phyloP scores from a whole-genome alignment of 2,888 invertebrate species.

The Caenorhabditis sinica region DNA sequence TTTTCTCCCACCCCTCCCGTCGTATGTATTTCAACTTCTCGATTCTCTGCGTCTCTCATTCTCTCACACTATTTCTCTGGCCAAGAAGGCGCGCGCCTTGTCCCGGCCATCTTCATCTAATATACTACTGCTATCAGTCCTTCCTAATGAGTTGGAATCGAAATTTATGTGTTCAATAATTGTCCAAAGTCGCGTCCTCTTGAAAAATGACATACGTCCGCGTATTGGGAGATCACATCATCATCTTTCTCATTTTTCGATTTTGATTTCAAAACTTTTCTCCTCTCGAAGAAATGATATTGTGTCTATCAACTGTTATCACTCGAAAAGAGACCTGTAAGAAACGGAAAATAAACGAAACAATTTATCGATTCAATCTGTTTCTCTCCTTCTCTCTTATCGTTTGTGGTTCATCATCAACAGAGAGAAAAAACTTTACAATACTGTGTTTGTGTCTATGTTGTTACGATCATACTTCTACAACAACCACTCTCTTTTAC shows the following conservation, averaged over 20 bases:
- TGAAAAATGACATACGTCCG: background rate
- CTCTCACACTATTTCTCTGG: constrained; percentile 14
- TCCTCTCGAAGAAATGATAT: background rate
- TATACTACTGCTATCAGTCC: constrained; percentile 35
- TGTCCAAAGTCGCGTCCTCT: background rate
- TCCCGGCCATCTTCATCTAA: constrained; percentile 13
- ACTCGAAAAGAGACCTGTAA: constrained; percentile 25
- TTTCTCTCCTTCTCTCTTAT: background rate
- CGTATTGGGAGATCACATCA: background rate
- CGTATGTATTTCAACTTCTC: constrained; percentile 11
- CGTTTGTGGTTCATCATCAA: background rate
- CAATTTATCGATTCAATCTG: constrained; percentile 40
- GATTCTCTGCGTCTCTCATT: constrained; percentile 39
- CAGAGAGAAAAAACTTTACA: constrained; percentile 13
- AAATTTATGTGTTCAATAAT: constrained; percentile 6
- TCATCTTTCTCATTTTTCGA: background rate
- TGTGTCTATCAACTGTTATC: constrained; percentile 9
- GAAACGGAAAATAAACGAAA: constrained; percentile 36
- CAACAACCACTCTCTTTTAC: background rate
- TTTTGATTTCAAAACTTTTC: constrained; percentile 9
- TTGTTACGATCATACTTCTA: constrained; percentile 23
- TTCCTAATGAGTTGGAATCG: constrained; percentile 14
- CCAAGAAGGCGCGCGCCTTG: constrained; percentile 13
- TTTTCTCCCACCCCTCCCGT: background rate
- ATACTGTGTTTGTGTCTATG: background rate